Evolutionary conservation across 37 sponge, comb jelly and placozoan species (phyloP).

Genomic region (Diacarnus erythraeanus): DNA sequence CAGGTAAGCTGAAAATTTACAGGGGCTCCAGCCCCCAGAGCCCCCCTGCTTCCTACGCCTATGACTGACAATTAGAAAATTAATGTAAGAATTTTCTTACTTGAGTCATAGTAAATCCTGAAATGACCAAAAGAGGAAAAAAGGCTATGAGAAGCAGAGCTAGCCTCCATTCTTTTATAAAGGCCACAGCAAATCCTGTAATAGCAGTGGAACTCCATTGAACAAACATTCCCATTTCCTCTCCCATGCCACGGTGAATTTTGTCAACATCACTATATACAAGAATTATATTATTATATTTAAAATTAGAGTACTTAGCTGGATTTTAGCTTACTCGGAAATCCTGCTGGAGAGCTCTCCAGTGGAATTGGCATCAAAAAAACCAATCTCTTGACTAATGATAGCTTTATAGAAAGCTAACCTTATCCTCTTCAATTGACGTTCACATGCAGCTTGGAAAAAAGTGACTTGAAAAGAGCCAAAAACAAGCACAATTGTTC

Average conservation of each 20-base stretch:
- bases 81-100: too few relatives aligned
- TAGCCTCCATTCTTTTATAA: slow-evolving; percentile 53
- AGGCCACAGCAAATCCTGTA: slow-evolving; percentile 44
- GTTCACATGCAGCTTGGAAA: slow-evolving; percentile 58
- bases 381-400: slow-evolving; percentile 77
- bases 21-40: too few relatives aligned
- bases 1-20: too few relatives aligned
- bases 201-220: slow-evolving; percentile 59
- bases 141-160: slow-evolving; percentile 55
- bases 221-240: slow-evolving; percentile 47
- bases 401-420: slow-evolving; percentile 52
- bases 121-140: slow-evolving; percentile 46
- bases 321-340: slow-evolving; percentile 36
- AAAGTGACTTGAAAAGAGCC: slow-evolving; percentile 51
- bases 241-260: slow-evolving; percentile 70
- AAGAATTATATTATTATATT: too few relatives aligned
- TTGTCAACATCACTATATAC: slow-evolving; percentile 56
- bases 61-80: too few relatives aligned
- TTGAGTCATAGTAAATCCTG: slow-evolving; percentile 24
- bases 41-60: too few relatives aligned
- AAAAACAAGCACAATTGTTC: slow-evolving; percentile 26
- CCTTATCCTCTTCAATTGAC: slow-evolving; percentile 64
- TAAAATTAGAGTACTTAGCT: neutral
- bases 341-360: slow-evolving; percentile 73
- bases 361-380: slow-evolving; percentile 75